Percentiles rank a stretch among this genome's conserved stretches.
These are phyloP conservation scores for Schizotus pectinicornis DNA, from an alignment of 2,888 invertebrate species.

Conservation along the genomic window DNA sequence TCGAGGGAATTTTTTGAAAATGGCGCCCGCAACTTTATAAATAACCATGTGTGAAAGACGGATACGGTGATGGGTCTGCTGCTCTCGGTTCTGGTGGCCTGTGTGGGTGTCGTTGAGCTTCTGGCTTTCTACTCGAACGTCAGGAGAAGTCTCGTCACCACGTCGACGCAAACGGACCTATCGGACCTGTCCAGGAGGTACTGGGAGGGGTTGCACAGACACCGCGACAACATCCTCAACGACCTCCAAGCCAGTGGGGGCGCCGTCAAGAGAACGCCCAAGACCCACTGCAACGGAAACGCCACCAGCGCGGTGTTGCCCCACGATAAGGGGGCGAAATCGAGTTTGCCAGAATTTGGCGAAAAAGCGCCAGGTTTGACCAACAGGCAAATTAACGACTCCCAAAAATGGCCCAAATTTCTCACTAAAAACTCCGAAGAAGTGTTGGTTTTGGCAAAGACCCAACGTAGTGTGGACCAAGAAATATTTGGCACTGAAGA, in stretches of 20 bases:
- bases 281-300: too few relatives aligned
- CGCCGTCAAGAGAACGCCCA: too few relatives aligned
- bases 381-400: too few relatives aligned
- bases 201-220: slow-evolving; percentile 14
- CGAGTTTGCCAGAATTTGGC: slow-evolving; percentile 37
- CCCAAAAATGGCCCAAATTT: too few relatives aligned
- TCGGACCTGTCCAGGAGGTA: slow-evolving; percentile 9
- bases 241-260: slow-evolving; percentile 16
- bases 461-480: too few relatives aligned
- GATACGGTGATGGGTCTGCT: slow-evolving; percentile 70
- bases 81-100: slow-evolving; percentile 75
- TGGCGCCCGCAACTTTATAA: slow-evolving; percentile 31
- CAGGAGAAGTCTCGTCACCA: slow-evolving; percentile 35
- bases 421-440: too few relatives aligned
- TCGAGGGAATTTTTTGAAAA: slow-evolving; percentile 34
- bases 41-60: slow-evolving; percentile 26
- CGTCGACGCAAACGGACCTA: slow-evolving; percentile 26
- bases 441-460: too few relatives aligned
- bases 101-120: slow-evolving; percentile 76
- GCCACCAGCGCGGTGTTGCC: neutral
- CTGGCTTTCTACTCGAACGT: slow-evolving; percentile 65
- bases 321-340: neutral
- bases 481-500: too few relatives aligned
- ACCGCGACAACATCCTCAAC: slow-evolving; percentile 1
- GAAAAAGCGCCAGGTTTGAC: too few relatives aligned